These are phyloP conservation scores for Hydrolagus affinis DNA, from an alignment of 2,113 vertebrate species.

Conservation along the genomic window DNA sequence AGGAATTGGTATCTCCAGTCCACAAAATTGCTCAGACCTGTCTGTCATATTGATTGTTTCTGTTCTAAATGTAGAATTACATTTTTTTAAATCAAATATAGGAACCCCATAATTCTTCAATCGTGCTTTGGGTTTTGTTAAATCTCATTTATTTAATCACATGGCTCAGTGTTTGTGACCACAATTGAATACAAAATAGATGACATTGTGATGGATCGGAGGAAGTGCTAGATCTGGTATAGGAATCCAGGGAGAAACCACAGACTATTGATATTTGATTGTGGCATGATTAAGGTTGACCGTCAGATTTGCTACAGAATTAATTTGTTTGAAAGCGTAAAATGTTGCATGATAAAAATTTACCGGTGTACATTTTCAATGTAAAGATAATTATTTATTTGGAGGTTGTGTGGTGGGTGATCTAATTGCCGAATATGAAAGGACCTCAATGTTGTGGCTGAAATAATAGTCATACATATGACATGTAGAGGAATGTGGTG, in stretches of 20 bases:
- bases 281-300: not conserved
- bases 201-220: not conserved
- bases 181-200: not conserved
- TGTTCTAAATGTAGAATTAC: conserved; percentile 1
- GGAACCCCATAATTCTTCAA: not conserved
- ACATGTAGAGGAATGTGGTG: too few species aligned
- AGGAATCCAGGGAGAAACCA: not conserved
- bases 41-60: not conserved
- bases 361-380: not conserved
- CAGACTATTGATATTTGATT: not conserved
- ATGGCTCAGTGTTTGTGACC: not conserved
- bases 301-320: not conserved
- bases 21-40: not conserved
- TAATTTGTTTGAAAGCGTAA: not conserved
- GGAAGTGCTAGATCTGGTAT: not conserved
- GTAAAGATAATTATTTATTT: not conserved
- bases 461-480: too few species aligned
- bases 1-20: too few species aligned
- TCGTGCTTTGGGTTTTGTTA: not conserved
- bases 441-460: too few species aligned
- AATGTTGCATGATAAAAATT: not conserved
- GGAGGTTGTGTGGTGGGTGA: too few species aligned
- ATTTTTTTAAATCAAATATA: too few species aligned
- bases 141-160: not conserved
- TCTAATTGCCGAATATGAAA: too few species aligned